Conservation (phyloP, 2,888 invertebrate species). For the Mycalesis mineus region DNA sequence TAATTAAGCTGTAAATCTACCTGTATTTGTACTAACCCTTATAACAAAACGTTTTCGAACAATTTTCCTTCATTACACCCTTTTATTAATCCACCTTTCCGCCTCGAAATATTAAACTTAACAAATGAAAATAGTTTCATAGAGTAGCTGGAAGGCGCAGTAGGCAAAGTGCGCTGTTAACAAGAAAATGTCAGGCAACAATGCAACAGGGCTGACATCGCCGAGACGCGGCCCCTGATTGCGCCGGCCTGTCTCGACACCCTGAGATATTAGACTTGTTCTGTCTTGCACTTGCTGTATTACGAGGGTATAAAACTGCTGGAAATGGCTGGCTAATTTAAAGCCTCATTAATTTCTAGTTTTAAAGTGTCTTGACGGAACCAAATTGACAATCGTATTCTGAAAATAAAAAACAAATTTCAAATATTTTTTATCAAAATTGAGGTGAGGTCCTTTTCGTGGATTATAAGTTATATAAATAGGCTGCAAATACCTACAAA, state of each 20-base stretch:
- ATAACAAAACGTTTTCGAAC: background rate
- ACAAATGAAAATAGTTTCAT: slow-evolving; percentile 33
- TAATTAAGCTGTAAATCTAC: background rate
- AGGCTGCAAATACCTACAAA: too few species aligned
- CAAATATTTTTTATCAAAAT: too few species aligned
- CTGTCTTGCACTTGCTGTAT: slow-evolving; percentile 45
- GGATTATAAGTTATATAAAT: too few species aligned
- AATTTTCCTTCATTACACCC: background rate
- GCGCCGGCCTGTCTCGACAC: slow-evolving; percentile 57
- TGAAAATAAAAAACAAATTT: too few species aligned
- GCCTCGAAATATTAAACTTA: slow-evolving; percentile 6
- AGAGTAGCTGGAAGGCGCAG: slow-evolving; percentile 36
- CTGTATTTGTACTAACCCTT: background rate
- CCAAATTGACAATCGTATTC: background rate
- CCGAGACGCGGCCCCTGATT: slow-evolving; percentile 58
- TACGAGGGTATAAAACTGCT: slow-evolving; percentile 5
- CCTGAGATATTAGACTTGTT: slow-evolving; percentile 71
- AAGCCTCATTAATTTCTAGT: background rate
- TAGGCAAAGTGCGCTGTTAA: slow-evolving; percentile 52
- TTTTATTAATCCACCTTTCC: slow-evolving; percentile 7
- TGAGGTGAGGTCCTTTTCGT: too few species aligned
- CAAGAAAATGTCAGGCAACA: slow-evolving; percentile 70
- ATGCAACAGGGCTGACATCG: slow-evolving; percentile 55
- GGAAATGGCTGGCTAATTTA: background rate
- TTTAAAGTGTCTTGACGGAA: background rate